These are phyloP conservation scores for Caradrina clavipalpis DNA, from an alignment of 2,888 invertebrate species.

Conservation along the genomic window DNA sequence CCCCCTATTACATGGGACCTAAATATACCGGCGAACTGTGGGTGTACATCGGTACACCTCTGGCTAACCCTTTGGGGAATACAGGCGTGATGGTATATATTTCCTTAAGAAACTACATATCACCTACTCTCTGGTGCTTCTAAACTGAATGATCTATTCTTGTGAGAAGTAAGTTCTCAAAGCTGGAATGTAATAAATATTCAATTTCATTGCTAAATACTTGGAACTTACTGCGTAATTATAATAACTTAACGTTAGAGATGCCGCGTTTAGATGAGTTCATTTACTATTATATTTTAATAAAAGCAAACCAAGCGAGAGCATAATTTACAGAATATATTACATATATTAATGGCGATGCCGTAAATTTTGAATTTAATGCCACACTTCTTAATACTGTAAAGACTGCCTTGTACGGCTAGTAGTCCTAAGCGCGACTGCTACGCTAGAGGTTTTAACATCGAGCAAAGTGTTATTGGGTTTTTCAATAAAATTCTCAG, in stretches of 20 bases:
- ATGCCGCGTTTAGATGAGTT: constrained; percentile 4
- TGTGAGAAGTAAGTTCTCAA: constrained; percentile 13
- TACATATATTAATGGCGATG: not conserved
- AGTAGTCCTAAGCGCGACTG: no score
- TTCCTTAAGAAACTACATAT: constrained; percentile 50
- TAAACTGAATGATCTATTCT: constrained; percentile 30
- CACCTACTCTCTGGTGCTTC: constrained; percentile 18
- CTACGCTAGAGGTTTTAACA: no score
- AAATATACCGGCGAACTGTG: no score
- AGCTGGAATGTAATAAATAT: constrained; percentile 36
- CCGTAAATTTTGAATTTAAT: not conserved
- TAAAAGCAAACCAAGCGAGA: not conserved
- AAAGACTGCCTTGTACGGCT: no score
- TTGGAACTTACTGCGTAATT: constrained; percentile 10
- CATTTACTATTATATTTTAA: constrained; percentile 5
- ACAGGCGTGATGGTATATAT: no score
- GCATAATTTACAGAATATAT: not conserved
- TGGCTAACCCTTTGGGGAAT: no score
- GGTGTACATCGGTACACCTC: no score
- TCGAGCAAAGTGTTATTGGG: no score
- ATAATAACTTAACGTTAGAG: constrained; percentile 15
- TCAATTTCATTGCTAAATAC: constrained; percentile 28
- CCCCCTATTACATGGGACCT: no score
- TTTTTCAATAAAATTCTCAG: no score
- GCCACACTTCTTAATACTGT: not conserved